Base-by-base conservation (phyloP, 1,140 invertebrate species). In the Trinorchestia longiramus region DNA sequence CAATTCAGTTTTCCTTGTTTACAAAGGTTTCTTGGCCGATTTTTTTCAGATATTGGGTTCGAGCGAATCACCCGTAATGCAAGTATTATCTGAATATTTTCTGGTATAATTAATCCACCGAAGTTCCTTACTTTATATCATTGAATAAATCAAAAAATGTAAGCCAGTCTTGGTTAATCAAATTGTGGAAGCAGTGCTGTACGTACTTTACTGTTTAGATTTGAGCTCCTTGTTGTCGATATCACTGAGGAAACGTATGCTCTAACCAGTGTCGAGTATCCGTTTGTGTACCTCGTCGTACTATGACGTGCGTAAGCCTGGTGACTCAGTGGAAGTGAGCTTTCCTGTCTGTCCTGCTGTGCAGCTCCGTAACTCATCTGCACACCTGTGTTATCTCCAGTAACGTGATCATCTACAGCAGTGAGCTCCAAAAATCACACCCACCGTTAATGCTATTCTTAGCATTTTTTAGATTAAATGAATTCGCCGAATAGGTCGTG, bases 321-420 rank as follows among this genome's bases (percentile, higher is more conserved):
- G 42, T 95, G 94, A 95, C 40, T 95, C 45, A 95, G 42, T 53
- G 45, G 40, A 95, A 95, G 42, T 95, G 45, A 41, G 40, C 4
- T 44, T 44, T 95, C 41, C 41, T 43, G n/a, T 43, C 41, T n/a
- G 40, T 95, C 3, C 41, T 45, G 57, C 40, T 8, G 40, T 95
- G 92, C 57, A 0, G n/a, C 45, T 95, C 45, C 41, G 94, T 15
- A 1, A n/a, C 17, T 40, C 0, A n/a, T 4, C 92, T 0, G 0
- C 43, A 42, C 57, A 41, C 43, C n/a, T 43, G 94, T 95, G n/a
- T 47, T 41, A 62, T 95, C 45, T 95, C 62, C 62, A 28, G 62
- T 36, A 77, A 77, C 28, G 62, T 36, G 62, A 36, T 36, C 62
- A 77, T 77, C 28, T 36, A 77, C 1, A 77, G 62, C 62, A 3